Evolutionary conservation across 1,140 invertebrate species (phyloP).

Genomic region (Idris sp.): DNA sequence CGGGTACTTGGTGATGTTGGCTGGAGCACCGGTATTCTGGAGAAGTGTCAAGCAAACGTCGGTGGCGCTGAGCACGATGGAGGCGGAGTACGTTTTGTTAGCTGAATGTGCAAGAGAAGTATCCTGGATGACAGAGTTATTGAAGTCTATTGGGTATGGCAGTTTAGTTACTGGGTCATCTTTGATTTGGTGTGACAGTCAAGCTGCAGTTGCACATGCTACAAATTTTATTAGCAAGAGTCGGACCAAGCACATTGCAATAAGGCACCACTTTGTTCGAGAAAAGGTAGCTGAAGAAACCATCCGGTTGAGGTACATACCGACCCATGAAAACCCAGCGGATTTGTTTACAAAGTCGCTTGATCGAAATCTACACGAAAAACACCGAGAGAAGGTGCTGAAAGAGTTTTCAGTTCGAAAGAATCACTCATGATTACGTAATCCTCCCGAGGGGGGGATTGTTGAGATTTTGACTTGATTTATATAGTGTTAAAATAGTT

Average conservation of each 20-base stretch:
- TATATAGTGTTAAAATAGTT: too few relatives aligned
- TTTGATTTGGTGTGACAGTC: too few relatives aligned
- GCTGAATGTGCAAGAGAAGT: constrained; percentile 48
- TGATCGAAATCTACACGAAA: constrained; percentile 2
- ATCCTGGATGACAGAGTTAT: constrained; percentile 32
- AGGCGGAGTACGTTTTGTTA: constrained; percentile 64
- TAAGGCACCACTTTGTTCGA: constrained; percentile 59
- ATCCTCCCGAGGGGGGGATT: constrained; percentile 22
- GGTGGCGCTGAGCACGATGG: too few relatives aligned
- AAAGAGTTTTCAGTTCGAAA: background rate
- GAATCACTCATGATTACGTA: constrained; percentile 2
- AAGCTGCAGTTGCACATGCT: too few relatives aligned
- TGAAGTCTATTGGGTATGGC: too few relatives aligned
- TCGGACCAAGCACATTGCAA: constrained; percentile 62
- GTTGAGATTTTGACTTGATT: constrained; percentile 6
- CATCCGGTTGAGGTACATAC: constrained; percentile 20
- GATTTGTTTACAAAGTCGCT: constrained; percentile 25
- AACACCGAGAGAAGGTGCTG: constrained; percentile 16
- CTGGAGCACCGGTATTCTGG: constrained; percentile 48
- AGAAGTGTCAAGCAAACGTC: too few relatives aligned
- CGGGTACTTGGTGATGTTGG: constrained; percentile 66
- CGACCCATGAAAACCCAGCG: constrained; percentile 23
- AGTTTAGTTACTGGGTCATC: too few relatives aligned
- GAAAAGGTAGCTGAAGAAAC: constrained; percentile 24
- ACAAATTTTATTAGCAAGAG: constrained; percentile 18